A percentile compares a stretch with the other conserved stretches of the same genome.
These are phyloP conservation scores for Sarcophilus harrisii DNA, from an alignment of 2,797 vertebrate genomes.

Conservation along the genomic window DNA sequence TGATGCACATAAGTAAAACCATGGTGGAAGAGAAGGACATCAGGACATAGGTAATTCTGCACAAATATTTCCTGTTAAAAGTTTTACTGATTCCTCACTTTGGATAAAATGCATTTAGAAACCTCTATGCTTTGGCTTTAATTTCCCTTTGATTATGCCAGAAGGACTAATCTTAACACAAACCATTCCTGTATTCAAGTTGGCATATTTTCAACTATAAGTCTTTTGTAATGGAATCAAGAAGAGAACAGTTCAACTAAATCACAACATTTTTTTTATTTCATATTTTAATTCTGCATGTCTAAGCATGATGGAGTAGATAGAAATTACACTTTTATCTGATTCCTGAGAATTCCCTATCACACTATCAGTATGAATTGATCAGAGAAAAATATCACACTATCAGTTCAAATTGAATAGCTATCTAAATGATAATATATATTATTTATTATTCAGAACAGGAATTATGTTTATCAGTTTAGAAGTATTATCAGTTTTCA, in stretches of 20 bases:
- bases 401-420: background rate
- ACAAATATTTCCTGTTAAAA: background rate
- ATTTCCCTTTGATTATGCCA: no score
- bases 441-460: background rate
- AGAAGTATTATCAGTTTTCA: background rate
- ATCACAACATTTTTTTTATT: background rate
- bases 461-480: background rate
- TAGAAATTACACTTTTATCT: background rate
- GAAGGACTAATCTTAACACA: background rate
- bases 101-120: accelerated
- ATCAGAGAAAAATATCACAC: background rate
- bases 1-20: background rate
- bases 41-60: background rate
- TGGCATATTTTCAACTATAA: background rate
- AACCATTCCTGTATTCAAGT: background rate
- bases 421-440: background rate
- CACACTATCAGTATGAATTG: background rate
- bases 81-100: background rate
- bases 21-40: background rate
- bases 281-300: background rate
- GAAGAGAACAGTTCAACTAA: background rate
- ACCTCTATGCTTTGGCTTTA: background rate
- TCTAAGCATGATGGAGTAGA: background rate
- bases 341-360: background rate
- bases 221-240: background rate